Evolutionary conservation across 2,113 vertebrate genomes (phyloP), one percentile per base, ranked within the genome.

Genomic region (Diglossa brunneiventris): DNA sequence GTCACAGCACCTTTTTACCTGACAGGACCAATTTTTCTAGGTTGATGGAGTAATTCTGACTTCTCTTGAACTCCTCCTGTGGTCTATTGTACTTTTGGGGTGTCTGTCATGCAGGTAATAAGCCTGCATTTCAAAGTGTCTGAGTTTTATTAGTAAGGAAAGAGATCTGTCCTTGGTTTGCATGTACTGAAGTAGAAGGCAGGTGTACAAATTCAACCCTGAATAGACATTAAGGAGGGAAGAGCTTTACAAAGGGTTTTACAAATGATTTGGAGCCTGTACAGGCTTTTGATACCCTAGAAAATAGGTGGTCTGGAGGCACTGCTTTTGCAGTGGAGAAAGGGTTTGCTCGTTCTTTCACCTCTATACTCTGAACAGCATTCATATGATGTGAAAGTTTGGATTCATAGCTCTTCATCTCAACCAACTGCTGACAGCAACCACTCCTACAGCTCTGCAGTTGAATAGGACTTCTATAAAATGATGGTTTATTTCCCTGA

Each of bases 351-450:
- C 9, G 1, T 69, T 83, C 70, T 90, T 95, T 93, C 55, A 58
- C 78, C 26, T 77, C 52, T 68, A 31, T 75, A 26, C 49, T 77
- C 52, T 70, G 55, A 92, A 44, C 59, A 87, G 44, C 76, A 44
- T 3, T 92, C 80, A 56, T 52, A 44, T 27, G 46, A 83, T 47
- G 35, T 86, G 70, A 77, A 91, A 76, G 35, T 96, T 68, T 89
- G 77, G 31, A 79, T 92, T 92, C 53, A 18, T 58, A 66, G 46
- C 67, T 82, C 74, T 90, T 91, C 6, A 0, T 79, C 81, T 91
- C 58, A 82, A 78, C 42, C 44, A 87, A 28, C 26, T 3, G 1
- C 39, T 87, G 77, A 64, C 68, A 89, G 70, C 81, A 89, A 83
- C 79, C 10, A 4, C 49, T 91, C 41, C 18, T 75, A 35, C 35